Percentiles rank a stretch among this genome's conserved stretches.
These are phyloP conservation scores for Bubo bubo DNA, from an alignment of 2,113 vertebrate species.

Conservation along the genomic window DNA sequence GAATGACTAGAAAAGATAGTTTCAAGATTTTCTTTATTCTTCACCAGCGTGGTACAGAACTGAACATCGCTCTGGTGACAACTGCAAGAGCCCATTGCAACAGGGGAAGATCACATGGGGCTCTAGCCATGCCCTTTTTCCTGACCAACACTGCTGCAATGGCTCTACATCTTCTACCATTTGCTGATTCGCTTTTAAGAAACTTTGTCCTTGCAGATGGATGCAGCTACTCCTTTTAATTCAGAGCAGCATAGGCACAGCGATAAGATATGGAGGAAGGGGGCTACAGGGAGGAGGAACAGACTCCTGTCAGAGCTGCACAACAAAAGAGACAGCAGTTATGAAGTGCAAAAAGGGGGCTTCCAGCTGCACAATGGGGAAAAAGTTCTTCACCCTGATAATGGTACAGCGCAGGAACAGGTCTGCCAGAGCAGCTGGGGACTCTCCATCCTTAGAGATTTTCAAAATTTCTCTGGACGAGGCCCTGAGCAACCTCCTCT, in stretches of 20 bases:
- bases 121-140: neutral
- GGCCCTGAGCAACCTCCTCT: neutral
- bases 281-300: neutral
- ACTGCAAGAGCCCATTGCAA: neutral
- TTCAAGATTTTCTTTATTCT: neutral
- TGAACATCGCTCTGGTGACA: neutral
- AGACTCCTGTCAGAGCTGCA: neutral
- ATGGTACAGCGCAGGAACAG: fast-evolving
- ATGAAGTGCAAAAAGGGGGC: neutral
- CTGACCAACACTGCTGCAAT: neutral
- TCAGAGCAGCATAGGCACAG: neutral
- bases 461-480: neutral
- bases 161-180: neutral
- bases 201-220: neutral
- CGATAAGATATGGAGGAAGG: neutral
- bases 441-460: neutral
- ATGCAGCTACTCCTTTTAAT: neutral
- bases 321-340: neutral
- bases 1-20: neutral
- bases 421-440: neutral
- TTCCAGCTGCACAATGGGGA: neutral
- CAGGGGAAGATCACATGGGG: neutral
- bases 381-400: neutral
- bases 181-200: neutral
- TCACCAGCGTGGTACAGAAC: neutral